Conservation (phyloP, 2,113 vertebrate species). For the rabbit (Oryctolagus cuniculus) region mOryCun1.1 NC_091448.1:66881501-66882000, state of each 20-base stretch:
- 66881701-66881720: not conserved
- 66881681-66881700: not conserved
- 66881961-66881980: not conserved
- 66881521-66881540: constrained; percentile 93
- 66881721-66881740: not conserved
- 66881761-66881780: not conserved
- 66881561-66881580: constrained; percentile 92
- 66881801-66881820: not conserved
- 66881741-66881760: not conserved
- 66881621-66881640: not conserved
- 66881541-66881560: constrained; percentile 97
- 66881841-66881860: not conserved
- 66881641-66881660: not conserved
- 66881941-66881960: not conserved
- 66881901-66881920: not conserved
- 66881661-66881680: not conserved
- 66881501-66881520: constrained; percentile 92
- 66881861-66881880: too few relatives aligned
- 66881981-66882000: not conserved
- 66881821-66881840: not conserved
- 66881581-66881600: too few relatives aligned
- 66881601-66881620: not conserved
- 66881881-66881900: too few relatives aligned
- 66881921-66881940: not conserved
- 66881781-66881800: not conserved